Base-by-base conservation (phyloP, 2,888 invertebrate genomes). In the Sminthurinus aureus region DNA sequence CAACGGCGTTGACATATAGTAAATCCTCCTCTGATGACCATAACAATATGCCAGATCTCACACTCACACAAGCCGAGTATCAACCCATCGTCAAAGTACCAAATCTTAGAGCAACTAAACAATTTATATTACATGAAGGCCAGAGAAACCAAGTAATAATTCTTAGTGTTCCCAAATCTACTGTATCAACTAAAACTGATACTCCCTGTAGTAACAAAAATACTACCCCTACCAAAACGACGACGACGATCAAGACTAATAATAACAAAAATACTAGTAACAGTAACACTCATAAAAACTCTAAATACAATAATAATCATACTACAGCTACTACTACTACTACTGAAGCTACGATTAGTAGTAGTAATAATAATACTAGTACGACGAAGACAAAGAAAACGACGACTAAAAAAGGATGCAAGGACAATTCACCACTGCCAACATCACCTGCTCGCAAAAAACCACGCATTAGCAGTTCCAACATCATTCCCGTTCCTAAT, bases 401-500 rank as follows among this genome's bases (percentile, higher is more conserved):
- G 69, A 52, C 79, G 20, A 79, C 20, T 79, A 20, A 66, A 26
- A 26, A 22, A 24, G 22, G 24, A 66, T 52, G n/a, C 15, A 26
- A 75, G 50, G 75, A 50, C 8, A 51, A 75, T 51, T 50, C 50
- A 20, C 11, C 9, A 8, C 18, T 12, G 18, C 18, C 51, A 50
- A 75, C 20, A 38, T 75, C 75, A 38, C 75, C 75, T 88, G 86
- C 86, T 89, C 89, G 85, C 88, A 89, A 86, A 89, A 89, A 87
- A 89, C 89, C 86, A 88, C 87, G 82, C 77, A 66, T 64, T n/a
- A 38, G 90, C 90, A 90, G 88, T 90, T 90, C 90, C 90, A 18
- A 50, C 18, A 50, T 75, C 50, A 9, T 69, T 22, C 69, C 51
- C 51, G 75, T 75, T 38, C 75, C 75, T 51, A 15, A 26, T 26